Evolutionary conservation across 2,797 vertebrate species (phyloP).

Genomic region (Gallinago solitaria): DNA sequence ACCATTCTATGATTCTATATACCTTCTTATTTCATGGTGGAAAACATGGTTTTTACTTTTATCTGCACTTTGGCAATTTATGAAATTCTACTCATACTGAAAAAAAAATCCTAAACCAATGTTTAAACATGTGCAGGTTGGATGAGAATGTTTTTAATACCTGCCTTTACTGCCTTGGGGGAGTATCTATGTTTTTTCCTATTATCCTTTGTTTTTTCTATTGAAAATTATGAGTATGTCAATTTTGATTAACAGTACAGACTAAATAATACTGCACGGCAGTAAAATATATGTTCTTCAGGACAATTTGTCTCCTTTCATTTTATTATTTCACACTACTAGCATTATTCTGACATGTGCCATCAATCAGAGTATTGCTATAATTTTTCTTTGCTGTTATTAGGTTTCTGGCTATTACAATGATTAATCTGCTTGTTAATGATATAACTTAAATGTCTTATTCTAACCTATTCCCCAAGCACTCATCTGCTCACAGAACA

Average conservation of each 20-base stretch:
- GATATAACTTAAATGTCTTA: neutral
- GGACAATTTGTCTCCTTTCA: neutral
- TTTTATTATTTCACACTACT: neutral
- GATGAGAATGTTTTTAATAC: neutral
- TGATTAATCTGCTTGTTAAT: constrained; percentile 41
- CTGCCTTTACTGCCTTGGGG: neutral
- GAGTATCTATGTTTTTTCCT: neutral
- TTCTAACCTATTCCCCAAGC: neutral
- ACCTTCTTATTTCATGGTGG: neutral
- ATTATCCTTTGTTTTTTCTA: neutral
- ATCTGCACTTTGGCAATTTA: neutral
- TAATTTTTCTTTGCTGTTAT: neutral
- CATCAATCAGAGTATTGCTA: neutral
- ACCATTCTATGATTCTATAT: no score
- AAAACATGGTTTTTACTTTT: neutral
- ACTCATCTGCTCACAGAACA: neutral
- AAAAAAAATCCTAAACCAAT: neutral
- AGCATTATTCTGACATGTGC: neutral
- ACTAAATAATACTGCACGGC: neutral
- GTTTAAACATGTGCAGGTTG: neutral
- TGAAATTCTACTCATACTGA: neutral
- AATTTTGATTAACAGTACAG: neutral
- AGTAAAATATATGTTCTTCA: neutral
- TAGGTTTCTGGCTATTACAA: neutral
- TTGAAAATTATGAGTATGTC: neutral